Base-by-base conservation (phyloP, 1,140 invertebrate genomes). In the Manduca sexta region DNA sequence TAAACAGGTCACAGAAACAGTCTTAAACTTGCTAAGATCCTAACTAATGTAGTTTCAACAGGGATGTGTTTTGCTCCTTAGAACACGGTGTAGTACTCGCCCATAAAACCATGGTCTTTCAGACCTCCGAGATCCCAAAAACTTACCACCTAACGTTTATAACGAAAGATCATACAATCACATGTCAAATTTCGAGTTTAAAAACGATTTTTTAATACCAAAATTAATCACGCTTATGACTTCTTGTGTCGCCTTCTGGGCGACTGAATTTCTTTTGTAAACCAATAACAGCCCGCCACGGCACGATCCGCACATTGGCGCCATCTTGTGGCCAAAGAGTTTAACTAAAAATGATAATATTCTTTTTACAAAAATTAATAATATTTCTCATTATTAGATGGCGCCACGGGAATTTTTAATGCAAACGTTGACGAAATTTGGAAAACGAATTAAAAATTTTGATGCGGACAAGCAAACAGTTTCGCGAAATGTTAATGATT, bases 1-100 rank as follows among this genome's bases (percentile, higher is more conserved):
- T 71, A 81, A 85, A 83, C 82, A 85, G 82, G 82, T 83, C 80
- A 85, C 82, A 84, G 78, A 82, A 74, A 84, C 82, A 85, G 82
- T 85, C 82, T 85, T 85, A 85, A 82, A 67, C 78, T 82, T 82
- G 79, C 80, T 85, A 84, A 84, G 69, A 69, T 82, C 73, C 78
- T 84, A 85, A 82, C 76, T 85, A 83, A 75, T 75, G 67, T 68
- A 77, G 75, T 77, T 81, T 74, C 64, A 67, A 82, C 82, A 85
- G 82, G 82, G 82, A 85, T 85, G 82, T 83, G 82, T 84, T 69
- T 78, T 81, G 82, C 82, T 77, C 68, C 77, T 69, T 76, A 79
- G 81, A 83, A 83, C 82, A 83, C 79, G 71, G 65, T 85, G 76
- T 79, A 71, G 52, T 76, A 56, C 67, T 61, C 48, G 58, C 73